phyloP scores from a whole-genome alignment of 2,797 vertebrate species.

The Pteronotus mesoamericanus region DNA sequence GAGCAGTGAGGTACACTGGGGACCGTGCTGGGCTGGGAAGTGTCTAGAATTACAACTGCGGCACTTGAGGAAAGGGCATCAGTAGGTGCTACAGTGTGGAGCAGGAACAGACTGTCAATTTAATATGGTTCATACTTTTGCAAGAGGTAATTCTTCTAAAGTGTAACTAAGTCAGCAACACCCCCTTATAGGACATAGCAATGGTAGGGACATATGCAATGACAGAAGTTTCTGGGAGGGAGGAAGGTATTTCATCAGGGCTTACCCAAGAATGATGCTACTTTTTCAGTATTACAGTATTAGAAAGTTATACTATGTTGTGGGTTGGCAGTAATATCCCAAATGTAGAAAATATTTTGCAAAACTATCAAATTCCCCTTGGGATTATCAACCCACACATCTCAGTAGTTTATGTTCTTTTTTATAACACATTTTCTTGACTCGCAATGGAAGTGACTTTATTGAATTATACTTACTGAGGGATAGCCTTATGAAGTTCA shows the following conservation, averaged over 20 bases:
- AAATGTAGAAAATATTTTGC: not conserved
- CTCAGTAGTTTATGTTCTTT: not conserved
- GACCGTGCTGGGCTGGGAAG: not conserved
- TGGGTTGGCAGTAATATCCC: not conserved
- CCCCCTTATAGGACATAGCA: not conserved
- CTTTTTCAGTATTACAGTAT: not conserved
- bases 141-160: slow-evolving; percentile 36
- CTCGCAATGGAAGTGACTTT: not conserved
- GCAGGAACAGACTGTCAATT: not conserved
- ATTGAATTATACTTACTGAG: not conserved
- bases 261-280: not conserved
- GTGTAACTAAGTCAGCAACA: not conserved
- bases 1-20: not conserved
- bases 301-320: not conserved
- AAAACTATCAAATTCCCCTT: slow-evolving; percentile 5
- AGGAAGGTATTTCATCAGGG: not conserved
- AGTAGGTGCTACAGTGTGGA: not conserved
- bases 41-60: not conserved
- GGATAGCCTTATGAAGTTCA: not conserved
- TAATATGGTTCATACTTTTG: not conserved
- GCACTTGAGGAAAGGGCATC: not conserved
- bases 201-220: not conserved
- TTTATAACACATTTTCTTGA: slow-evolving; percentile 7
- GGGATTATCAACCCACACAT: not conserved
- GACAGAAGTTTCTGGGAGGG: not conserved